A percentile compares a stretch with the other conserved stretches of the same genome.
Conservation (phyloP, 2,797 vertebrate species). For the Halcyon leucocephala region DNA sequence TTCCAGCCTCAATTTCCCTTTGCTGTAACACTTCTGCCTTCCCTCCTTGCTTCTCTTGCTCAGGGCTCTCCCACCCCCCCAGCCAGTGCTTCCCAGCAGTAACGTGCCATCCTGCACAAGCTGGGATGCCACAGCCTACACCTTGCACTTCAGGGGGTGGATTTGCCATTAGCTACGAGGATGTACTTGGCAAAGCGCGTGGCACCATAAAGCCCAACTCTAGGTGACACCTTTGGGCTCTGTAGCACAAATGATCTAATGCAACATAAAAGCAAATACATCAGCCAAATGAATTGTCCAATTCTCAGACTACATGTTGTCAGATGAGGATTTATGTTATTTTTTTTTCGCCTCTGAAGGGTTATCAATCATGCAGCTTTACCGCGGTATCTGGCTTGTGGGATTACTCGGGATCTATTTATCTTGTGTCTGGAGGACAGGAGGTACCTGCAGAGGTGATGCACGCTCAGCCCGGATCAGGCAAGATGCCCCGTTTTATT, state of each 20-base stretch:
- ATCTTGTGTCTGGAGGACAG: neutral
- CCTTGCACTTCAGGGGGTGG: rapidly evolving
- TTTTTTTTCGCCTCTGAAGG: neutral
- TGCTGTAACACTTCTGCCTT: neutral
- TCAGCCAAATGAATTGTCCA: neutral
- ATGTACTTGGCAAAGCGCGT: rapidly evolving
- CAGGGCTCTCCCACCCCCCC: rapidly evolving
- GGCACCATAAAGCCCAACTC: neutral
- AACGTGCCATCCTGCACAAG: rapidly evolving
- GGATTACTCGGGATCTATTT: neutral
- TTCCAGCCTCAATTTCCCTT: neutral
- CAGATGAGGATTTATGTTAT: neutral
- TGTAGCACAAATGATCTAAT: neutral
- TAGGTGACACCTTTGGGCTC: neutral
- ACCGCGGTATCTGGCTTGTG: neutral
- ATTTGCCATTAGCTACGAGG: rapidly evolving
- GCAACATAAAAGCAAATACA: neutral
- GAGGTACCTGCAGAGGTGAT: neutral
- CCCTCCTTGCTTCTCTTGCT: neutral
- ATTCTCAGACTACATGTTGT: neutral
- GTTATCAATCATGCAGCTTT: neutral
- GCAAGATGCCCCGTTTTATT: neutral
- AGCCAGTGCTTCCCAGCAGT: rapidly evolving
- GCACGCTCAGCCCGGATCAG: neutral
- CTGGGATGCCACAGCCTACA: rapidly evolving